Percentiles rank a stretch among this genome's conserved stretches.
phyloP scores from a whole-genome alignment of 2,113 vertebrate genomes.

The Nothobranchius furzeri region DNA sequence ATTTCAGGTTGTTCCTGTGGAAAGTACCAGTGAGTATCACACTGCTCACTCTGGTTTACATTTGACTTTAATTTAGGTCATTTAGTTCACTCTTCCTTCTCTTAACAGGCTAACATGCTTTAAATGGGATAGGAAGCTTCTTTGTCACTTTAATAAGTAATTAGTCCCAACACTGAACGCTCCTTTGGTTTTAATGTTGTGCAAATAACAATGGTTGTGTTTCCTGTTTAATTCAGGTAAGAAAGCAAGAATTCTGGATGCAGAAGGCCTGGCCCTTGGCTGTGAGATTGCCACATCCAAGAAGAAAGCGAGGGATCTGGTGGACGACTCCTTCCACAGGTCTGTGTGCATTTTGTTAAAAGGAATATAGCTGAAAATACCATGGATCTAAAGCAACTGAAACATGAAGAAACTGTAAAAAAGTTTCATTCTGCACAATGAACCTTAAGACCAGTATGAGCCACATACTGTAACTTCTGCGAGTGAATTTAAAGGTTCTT shows the following conservation, averaged over 20 bases:
- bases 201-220: neutral
- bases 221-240: slow-evolving; percentile 76
- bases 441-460: neutral
- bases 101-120: no score
- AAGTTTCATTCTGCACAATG: neutral
- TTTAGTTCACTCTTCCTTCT: no score
- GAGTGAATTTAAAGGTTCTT: neutral
- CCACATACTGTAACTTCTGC: neutral
- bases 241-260: slow-evolving; percentile 82
- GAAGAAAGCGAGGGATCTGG: slow-evolving; percentile 86
- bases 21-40: slow-evolving; percentile 87
- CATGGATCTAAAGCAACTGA: no score
- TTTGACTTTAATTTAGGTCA: neutral
- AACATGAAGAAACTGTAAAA: no score
- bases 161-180: no score
- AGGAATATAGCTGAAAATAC: no score
- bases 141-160: neutral
- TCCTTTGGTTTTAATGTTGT: neutral
- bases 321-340: slow-evolving; percentile 93
- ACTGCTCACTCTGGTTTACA: neutral
- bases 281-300: slow-evolving; percentile 87
- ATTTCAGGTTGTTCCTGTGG: slow-evolving; percentile 91
- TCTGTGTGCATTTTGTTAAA: slow-evolving; percentile 30
- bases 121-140: neutral
- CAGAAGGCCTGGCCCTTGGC: slow-evolving; percentile 91